Conservation (phyloP, 30 jellyfish, hydroid and myxozoan species). For the Euphysa ruthae region DNA sequence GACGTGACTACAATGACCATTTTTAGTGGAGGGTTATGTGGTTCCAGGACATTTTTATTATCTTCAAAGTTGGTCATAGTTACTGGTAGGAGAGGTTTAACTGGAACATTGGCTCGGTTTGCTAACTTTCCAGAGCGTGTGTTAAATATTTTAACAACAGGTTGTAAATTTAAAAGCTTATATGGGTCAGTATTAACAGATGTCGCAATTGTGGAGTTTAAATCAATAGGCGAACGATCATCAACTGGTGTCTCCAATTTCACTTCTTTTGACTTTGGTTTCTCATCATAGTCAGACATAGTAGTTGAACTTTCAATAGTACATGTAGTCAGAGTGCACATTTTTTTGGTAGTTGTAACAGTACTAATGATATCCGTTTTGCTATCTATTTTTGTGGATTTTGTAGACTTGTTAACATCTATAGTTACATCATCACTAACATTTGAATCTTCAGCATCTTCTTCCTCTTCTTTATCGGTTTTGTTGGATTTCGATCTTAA, state of each 20-base stretch:
- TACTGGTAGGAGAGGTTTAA: not conserved
- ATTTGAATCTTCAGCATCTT: not conserved
- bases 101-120: not conserved
- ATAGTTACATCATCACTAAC: slow-evolving; percentile 1
- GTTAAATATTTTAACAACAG: slow-evolving; percentile 16
- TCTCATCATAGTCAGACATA: not conserved
- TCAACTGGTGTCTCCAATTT: not conserved
- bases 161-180: not conserved
- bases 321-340: not conserved
- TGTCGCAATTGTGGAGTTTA: not conserved
- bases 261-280: not conserved
- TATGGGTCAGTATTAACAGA: not conserved
- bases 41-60: not conserved
- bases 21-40: slow-evolving; percentile 19
- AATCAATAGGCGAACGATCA: not conserved
- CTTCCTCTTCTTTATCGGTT: slow-evolving; percentile 6
- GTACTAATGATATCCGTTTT: not conserved
- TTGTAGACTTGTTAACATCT: too few species aligned
- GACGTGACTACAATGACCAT: slow-evolving; percentile 25
- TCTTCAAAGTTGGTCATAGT: too few species aligned
- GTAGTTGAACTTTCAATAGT: not conserved
- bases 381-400: too few species aligned
- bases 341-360: not conserved
- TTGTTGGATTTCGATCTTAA: not conserved
- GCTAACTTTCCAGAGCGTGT: slow-evolving; percentile 21